Evolutionary conservation across 2,113 vertebrate species (phyloP).

Genomic region (Echinops telfairi): DNA sequence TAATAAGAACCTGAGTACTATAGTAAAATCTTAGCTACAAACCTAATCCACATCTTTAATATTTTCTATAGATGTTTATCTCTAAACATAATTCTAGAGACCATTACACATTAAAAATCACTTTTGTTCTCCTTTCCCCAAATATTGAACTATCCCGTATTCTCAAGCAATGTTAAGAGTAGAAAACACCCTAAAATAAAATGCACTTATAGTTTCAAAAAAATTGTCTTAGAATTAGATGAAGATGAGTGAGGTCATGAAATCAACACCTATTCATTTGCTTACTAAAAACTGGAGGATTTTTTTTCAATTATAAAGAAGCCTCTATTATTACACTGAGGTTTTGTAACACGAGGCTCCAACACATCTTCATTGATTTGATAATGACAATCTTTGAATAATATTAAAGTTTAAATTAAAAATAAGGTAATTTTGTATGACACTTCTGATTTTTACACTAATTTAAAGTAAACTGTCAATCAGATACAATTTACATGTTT

Average conservation of each 20-base stretch:
- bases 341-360: constrained; percentile 45
- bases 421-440: constrained; percentile 16
- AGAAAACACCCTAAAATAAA: constrained; percentile 23
- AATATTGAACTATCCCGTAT: constrained; percentile 27
- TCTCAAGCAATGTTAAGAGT: neutral
- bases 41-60: constrained; percentile 36
- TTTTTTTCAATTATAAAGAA: neutral
- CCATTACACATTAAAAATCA: neutral
- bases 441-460: constrained; percentile 53
- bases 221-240: constrained; percentile 29
- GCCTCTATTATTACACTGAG: neutral
- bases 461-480: constrained; percentile 55
- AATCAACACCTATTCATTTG: constrained; percentile 11
- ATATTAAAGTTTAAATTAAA: constrained; percentile 61
- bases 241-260: constrained; percentile 12
- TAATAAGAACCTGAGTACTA: neutral
- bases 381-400: constrained; percentile 4
- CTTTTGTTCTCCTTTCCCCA: constrained; percentile 20
- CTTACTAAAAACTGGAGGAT: constrained; percentile 30
- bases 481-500: constrained; percentile 12
- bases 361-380: constrained; percentile 31
- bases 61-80: no score
- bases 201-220: constrained; percentile 12
- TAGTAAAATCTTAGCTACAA: constrained; percentile 44
- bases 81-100: neutral